Base-by-base conservation (phyloP, 1,140 invertebrate genomes). In the Bombus haemorrhoidalis region DNA sequence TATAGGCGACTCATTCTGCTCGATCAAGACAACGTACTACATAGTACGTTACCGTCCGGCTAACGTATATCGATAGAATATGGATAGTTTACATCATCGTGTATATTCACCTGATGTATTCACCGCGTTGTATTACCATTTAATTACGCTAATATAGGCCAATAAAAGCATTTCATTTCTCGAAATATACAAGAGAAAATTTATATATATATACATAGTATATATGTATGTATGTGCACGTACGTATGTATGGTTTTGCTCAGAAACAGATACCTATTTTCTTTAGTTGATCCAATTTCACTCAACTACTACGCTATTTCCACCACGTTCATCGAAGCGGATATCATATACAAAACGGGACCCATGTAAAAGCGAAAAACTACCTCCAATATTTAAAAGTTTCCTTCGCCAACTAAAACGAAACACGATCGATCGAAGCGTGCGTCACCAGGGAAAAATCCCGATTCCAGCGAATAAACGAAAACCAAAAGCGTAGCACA, bases 401-500 rank as follows among this genome's bases (percentile, higher is more conserved):
- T 53, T 53, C 0, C 5, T 22, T 6, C 5, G 18, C 18, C 5
- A 53, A 53, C 18, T n/a, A 22, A 2, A 53, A 53, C 47, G 47
- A 53, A 53, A 53, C 18, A 8, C 18, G 47, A 18, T 53, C 15
- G 47, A 18, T 6, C 15, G 18, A 53, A 15, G 18, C 15, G 15
- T 6, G 1, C 47, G 18, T 53, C 18, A 8, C 47, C 18, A 2
- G 18, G 0, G 1, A 53, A 53, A 53, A 53, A 53, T 53, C 47
- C 5, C 18, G 47, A 83, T 66, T 77, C n/a, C 47, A 13, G 82
- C 28, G 22, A 71, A 72, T 41, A 32, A 39, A 71, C 32, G 53
- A 62, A 62, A 69, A n/a, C 15, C 57, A 13, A 53, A 75, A 86
- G 77, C 53, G 74, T 25, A n/a, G 53, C 74, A 89, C 85, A 91